Percentiles rank a stretch among this genome's conserved stretches.
Conservation (phyloP, 2,113 vertebrate species). For the Vulpes ferrilata region DNA sequence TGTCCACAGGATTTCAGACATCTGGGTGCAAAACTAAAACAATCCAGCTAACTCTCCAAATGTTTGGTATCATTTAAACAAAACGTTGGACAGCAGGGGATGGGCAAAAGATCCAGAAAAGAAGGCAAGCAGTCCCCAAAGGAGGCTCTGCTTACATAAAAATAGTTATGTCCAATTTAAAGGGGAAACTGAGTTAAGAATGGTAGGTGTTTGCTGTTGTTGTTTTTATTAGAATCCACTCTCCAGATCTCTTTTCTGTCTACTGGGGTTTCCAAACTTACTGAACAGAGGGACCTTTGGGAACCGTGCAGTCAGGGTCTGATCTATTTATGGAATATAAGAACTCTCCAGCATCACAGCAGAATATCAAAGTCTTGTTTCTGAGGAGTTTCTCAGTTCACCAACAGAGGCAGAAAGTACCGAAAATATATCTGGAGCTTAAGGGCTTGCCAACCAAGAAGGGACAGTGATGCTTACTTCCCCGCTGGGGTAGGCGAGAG, state of each 20-base stretch:
- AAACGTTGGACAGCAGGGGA: constrained; percentile 34
- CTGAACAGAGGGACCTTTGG: neutral
- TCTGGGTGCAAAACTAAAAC: constrained; percentile 45
- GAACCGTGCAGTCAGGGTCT: neutral
- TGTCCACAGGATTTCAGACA: constrained; percentile 71
- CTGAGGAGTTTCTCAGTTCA: neutral
- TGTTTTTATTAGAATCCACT: neutral
- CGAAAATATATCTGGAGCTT: neutral
- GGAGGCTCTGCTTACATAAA: neutral
- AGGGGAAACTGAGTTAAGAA: neutral
- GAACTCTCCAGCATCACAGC: neutral
- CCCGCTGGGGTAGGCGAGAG: neutral
- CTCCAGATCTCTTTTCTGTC: neutral
- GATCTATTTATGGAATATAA: accelerated
- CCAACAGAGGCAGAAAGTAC: neutral
- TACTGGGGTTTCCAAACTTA: neutral
- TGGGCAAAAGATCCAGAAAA: neutral
- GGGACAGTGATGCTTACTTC: neutral
- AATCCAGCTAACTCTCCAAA: constrained; percentile 39
- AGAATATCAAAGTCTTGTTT: neutral
- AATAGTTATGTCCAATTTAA: neutral
- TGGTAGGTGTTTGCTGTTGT: neutral
- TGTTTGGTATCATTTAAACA: constrained; percentile 62
- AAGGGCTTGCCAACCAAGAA: neutral
- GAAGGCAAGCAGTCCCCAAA: neutral